Conservation (phyloP, 2,888 invertebrate species). For the Smittia sp. region DNA sequence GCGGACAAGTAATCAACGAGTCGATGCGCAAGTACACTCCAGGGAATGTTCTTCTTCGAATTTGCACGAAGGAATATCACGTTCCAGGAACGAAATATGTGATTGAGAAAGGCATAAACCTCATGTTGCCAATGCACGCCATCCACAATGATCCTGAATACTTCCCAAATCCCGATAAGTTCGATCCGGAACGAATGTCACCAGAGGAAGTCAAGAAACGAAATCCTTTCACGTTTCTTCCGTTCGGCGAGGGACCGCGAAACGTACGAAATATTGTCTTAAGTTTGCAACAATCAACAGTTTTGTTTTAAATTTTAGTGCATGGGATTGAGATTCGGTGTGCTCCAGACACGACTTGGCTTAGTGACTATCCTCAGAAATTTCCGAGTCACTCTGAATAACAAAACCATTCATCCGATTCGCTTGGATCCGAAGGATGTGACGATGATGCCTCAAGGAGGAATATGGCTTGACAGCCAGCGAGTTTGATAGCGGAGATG, state of each 20-base stretch:
- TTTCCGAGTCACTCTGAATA: constrained; percentile 49
- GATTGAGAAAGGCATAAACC: constrained; percentile 56
- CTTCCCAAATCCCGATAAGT: constrained; percentile 59
- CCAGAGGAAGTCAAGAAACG: constrained; percentile 29
- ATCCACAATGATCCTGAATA: constrained; percentile 61
- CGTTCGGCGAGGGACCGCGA: constrained; percentile 22
- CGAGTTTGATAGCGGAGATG: constrained; percentile 15
- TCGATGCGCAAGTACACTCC: constrained; percentile 56
- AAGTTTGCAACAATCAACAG: not conserved
- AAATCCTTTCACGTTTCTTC: constrained; percentile 35
- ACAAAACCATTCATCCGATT: constrained; percentile 50
- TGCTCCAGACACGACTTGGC: constrained; percentile 29
- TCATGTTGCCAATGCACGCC: constrained; percentile 57
- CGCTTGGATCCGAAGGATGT: constrained; percentile 51
- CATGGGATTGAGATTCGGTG: constrained; percentile 36
- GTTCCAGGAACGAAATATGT: constrained; percentile 55
- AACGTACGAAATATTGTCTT: not conserved
- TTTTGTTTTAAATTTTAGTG: constrained; percentile 1
- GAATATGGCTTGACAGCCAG: constrained; percentile 51
- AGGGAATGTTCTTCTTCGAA: constrained; percentile 56
- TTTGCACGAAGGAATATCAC: constrained; percentile 56
- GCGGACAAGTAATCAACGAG: constrained; percentile 33
- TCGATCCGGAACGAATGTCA: constrained; percentile 41
- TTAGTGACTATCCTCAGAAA: constrained; percentile 5
- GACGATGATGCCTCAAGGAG: constrained; percentile 50